Evolutionary conservation across 2,888 invertebrate genomes (phyloP).

Genomic region (Pterostichus niger): DNA sequence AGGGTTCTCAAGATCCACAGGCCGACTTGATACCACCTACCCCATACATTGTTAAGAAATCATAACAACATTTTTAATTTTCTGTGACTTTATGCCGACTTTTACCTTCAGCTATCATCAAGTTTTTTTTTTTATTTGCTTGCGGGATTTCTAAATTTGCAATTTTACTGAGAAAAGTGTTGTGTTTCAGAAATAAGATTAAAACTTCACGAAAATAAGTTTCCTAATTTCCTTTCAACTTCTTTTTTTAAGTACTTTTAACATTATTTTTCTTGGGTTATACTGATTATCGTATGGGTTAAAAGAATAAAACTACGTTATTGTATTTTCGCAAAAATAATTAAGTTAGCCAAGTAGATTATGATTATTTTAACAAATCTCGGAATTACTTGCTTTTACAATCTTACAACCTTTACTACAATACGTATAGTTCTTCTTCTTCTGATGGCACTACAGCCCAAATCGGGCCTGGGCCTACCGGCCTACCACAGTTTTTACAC

Average conservation of each 20-base stretch:
- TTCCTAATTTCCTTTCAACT: slow-evolving; percentile 30
- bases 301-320: background rate
- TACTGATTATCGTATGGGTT: slow-evolving; percentile 6
- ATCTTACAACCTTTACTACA: too few relatives aligned
- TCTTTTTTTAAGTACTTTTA: slow-evolving; percentile 38
- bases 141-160: slow-evolving; percentile 40
- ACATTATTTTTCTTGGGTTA: slow-evolving; percentile 40
- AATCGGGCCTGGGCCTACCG: too few relatives aligned
- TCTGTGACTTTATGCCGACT: slow-evolving; percentile 12
- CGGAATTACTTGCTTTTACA: too few relatives aligned
- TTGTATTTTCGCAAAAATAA: too few relatives aligned
- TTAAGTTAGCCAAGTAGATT: too few relatives aligned
- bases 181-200: slow-evolving; percentile 41
- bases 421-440: too few relatives aligned
- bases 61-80: slow-evolving; percentile 20
- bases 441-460: too few relatives aligned
- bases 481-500: too few relatives aligned
- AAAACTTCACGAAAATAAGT: slow-evolving; percentile 38
- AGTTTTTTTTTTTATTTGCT: slow-evolving; percentile 31
- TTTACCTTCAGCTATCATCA: background rate
- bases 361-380: too few relatives aligned
- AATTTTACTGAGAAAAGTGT: slow-evolving; percentile 31
- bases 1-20: too few relatives aligned
- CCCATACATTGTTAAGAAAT: background rate
- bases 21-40: too few relatives aligned